Evolutionary conservation across 1,140 invertebrate genomes (phyloP).

Genomic region (Ostrea denselamellosa): DNA sequence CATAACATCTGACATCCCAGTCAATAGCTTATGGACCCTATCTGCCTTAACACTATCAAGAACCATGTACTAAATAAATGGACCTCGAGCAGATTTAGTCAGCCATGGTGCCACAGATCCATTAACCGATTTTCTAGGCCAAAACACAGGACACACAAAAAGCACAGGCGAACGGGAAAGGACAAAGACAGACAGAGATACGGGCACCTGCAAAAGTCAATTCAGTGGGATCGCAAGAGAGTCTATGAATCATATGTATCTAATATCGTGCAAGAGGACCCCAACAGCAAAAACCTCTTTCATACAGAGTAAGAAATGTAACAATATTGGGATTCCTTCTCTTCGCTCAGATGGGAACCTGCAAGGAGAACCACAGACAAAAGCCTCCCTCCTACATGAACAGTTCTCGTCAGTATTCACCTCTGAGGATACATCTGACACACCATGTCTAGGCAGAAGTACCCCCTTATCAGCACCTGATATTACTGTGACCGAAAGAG

Average conservation of each 20-base stretch:
- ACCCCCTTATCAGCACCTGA: not conserved
- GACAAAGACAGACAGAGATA: not conserved
- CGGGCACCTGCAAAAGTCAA: not conserved
- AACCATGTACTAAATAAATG: constrained; percentile 45
- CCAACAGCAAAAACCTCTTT: constrained; percentile 26
- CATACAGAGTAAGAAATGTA: not conserved
- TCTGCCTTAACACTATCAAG: not conserved
- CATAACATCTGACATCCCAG: too few relatives aligned
- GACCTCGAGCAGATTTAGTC: constrained; percentile 25
- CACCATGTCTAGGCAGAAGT: not conserved
- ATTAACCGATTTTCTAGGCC: not conserved
- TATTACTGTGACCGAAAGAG: not conserved
- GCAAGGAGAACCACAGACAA: not conserved
- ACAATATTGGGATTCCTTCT: not conserved
- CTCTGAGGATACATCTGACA: not conserved
- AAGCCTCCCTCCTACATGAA: not conserved
- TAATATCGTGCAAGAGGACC: not conserved
- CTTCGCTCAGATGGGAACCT: not conserved
- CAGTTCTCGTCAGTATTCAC: constrained; percentile 30
- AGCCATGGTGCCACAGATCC: constrained; percentile 30
- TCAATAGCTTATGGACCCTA: too few relatives aligned
- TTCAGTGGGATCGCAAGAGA: not conserved
- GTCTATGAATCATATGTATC: not conserved
- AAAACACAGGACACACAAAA: not conserved
- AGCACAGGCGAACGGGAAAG: not conserved